These are phyloP conservation scores for Phoxinus dragarum DNA, from an alignment of 2,797 vertebrate species.

Conservation along the genomic window DNA sequence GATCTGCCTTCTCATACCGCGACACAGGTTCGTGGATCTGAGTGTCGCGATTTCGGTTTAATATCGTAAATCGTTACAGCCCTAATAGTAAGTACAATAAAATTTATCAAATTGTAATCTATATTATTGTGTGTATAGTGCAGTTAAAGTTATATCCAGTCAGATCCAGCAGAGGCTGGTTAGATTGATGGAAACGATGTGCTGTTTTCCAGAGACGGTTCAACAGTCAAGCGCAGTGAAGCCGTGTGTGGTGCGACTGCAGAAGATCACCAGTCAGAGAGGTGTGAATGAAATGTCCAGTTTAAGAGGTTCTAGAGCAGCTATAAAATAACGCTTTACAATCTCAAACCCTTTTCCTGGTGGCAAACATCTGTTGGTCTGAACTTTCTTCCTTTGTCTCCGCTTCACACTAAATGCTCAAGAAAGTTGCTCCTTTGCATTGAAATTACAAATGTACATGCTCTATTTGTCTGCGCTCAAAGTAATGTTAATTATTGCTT, in stretches of 20 bases:
- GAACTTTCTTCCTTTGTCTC: constrained; percentile 8
- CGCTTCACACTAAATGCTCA: background rate
- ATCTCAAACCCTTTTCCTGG: constrained; percentile 15
- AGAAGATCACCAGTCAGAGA: constrained; percentile 74
- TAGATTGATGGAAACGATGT: constrained; percentile 58
- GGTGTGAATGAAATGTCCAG: constrained; percentile 54
- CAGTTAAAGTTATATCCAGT: constrained; percentile 34
- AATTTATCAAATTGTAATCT: background rate
- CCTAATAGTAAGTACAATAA: constrained; percentile 7
- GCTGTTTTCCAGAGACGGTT: constrained; percentile 67
- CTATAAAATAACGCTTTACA: constrained; percentile 47
- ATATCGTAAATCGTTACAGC: too few relatives aligned
- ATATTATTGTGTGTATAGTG: background rate
- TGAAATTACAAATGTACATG: constrained; percentile 3
- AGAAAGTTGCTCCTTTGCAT: constrained; percentile 22
- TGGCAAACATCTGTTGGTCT: constrained; percentile 36
- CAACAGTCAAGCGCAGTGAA: constrained; percentile 64
- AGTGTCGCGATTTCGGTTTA: too few relatives aligned
- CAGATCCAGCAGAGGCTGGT: constrained; percentile 37
- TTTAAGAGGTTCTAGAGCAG: constrained; percentile 52
- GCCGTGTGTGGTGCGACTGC: constrained; percentile 77
- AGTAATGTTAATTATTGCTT: constrained; percentile 6
- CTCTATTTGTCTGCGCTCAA: background rate
- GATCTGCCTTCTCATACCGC: too few relatives aligned
- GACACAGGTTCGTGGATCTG: too few relatives aligned